Evolutionary conservation across 2,113 vertebrate species (phyloP).

Genomic region (Tyto alba): DNA sequence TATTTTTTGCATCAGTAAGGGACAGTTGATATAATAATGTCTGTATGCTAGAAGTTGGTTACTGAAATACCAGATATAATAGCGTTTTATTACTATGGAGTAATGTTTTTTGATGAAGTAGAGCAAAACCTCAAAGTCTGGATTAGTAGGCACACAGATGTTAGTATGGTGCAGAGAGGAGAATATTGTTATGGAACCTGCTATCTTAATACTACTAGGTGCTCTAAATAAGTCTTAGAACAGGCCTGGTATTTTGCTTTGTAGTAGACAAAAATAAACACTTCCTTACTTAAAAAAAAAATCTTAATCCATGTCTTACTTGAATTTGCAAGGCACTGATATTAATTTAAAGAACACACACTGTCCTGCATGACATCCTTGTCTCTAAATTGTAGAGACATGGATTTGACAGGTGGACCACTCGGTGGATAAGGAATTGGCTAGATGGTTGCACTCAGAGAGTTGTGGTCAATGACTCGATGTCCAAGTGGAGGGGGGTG

Average conservation of each 20-base stretch:
- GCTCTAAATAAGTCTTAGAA: not conserved
- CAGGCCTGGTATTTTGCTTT: not conserved
- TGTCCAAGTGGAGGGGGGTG: too few species aligned
- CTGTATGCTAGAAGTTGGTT: not conserved
- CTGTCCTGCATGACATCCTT: too few species aligned
- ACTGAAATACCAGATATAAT: not conserved
- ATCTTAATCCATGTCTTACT: not conserved
- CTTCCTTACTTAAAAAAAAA: not conserved
- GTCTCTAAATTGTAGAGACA: too few species aligned
- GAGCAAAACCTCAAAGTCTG: not conserved
- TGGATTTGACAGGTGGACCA: too few species aligned
- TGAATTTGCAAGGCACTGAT: not conserved
- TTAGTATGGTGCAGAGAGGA: not conserved
- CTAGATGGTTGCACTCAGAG: too few species aligned
- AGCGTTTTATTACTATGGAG: not conserved
- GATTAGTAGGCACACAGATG: not conserved
- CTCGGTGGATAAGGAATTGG: too few species aligned
- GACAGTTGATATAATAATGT: not conserved
- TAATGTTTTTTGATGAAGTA: not conserved
- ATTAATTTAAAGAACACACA: not conserved
- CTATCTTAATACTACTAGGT: not conserved
- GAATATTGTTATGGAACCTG: not conserved
- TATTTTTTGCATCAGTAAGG: not conserved
- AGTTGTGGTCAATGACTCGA: too few species aligned
- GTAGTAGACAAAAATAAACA: not conserved